Evolutionary conservation across 2,888 invertebrate species (phyloP), one percentile per base, ranked within the genome.

Genomic region (Tryphoninae sp.): DNA sequence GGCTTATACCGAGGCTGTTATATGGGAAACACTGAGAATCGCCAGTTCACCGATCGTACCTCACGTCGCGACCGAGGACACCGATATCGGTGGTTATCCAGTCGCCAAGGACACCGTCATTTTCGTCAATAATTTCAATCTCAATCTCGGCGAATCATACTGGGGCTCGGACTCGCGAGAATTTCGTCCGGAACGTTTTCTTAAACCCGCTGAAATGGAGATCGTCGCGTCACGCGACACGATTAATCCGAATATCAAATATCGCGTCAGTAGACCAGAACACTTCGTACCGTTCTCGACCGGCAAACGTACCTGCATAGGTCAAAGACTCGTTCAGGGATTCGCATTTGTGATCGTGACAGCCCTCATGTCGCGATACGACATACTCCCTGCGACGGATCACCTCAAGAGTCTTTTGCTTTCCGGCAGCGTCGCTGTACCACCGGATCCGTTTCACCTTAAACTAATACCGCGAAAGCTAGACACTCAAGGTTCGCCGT

Each of bases 11-110:
- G 96, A 97, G 92, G 97, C 96, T 0, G 95, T 96, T 0, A 94
- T 97, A 13, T 94, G 96, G 86, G 98, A 98, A 92, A 95, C 96
- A 0, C 91, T 97, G 0, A 92, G 98, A 68, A 95, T 95, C 73
- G 95, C 96, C 0, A 97, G 97, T 0, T 97, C 97, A 0, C 97
- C 98, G 0, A 97, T 98, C 78, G 97, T 98, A 0, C 98, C 98
- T 0, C 97, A 97, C 89, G 97, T 97, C 0, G 97, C 97, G 0
- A 96, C 96, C 0, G 94, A 95, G 86, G 95, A 96, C 87, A 95
- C 96, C 0, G 93, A 94, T 0, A 94, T 98, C 4, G 94, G 95
- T 58, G 97, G 96, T 0, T 96, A 94, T 87, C 93, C 94, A 0
- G 94, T 97, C 0, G 94, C 95, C 67, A 96, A 96, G 88, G 97